Conservation (phyloP, 2,888 invertebrate species). For the Epirrhoe alternata region DNA sequence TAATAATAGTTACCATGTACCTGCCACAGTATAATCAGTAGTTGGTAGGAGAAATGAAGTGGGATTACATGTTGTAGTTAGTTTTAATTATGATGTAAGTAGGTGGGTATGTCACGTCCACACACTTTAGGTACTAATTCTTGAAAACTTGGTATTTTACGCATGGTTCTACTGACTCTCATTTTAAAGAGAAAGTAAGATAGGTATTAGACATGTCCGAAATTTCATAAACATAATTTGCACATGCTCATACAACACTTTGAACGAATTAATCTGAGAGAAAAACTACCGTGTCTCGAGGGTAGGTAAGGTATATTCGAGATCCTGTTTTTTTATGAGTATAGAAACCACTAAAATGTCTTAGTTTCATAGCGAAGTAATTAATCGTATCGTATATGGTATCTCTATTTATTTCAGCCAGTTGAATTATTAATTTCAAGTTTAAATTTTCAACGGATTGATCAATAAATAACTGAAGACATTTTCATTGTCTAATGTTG, state of each 20-base stretch:
- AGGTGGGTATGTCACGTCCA: conserved; percentile 34
- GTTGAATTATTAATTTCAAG: neutral
- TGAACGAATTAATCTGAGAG: too few species aligned
- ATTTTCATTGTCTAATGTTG: neutral
- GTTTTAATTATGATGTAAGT: conserved; percentile 42
- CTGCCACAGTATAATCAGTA: neutral
- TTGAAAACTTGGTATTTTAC: conserved; percentile 25
- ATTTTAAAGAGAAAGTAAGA: neutral
- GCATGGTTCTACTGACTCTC: neutral
- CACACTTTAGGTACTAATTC: conserved; percentile 27
- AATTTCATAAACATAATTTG: too few species aligned
- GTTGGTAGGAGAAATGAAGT: conserved; percentile 29
- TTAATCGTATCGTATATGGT: too few species aligned
- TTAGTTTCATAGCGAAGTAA: too few species aligned
- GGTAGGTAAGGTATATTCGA: too few species aligned
- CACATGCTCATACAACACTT: too few species aligned
- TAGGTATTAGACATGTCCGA: too few species aligned
- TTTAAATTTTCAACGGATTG: neutral
- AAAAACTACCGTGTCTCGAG: too few species aligned
- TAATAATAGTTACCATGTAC: neutral
- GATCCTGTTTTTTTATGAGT: too few species aligned
- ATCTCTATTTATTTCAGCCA: neutral
- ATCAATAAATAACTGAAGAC: neutral
- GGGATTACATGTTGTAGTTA: conserved; percentile 43
- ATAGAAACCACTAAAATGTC: too few species aligned